These are phyloP conservation scores for Notodromas monacha DNA, from an alignment of 2,888 invertebrate species.

Conservation along the genomic window DNA sequence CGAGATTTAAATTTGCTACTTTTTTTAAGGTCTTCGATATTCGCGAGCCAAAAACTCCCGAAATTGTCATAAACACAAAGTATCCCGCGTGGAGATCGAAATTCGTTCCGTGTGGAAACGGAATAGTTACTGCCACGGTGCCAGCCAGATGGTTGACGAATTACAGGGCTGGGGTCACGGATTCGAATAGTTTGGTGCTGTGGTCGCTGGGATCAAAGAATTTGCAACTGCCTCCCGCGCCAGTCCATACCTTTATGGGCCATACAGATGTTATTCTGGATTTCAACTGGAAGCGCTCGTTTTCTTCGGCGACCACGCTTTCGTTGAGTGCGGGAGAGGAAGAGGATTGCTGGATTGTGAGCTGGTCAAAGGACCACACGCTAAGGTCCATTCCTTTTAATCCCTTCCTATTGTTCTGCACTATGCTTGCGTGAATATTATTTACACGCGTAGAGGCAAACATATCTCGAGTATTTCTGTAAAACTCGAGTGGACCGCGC, in stretches of 20 bases:
- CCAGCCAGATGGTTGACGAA: slow-evolving; percentile 18
- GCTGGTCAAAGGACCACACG: slow-evolving; percentile 81
- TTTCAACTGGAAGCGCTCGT: slow-evolving; percentile 52
- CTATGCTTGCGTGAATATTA: too few relatives aligned
- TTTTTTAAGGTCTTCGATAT: slow-evolving; percentile 13
- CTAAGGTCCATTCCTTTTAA: too few relatives aligned
- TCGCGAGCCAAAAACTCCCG: neutral
- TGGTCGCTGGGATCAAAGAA: slow-evolving; percentile 28
- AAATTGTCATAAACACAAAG: neutral
- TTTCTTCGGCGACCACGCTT: neutral
- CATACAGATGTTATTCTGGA: slow-evolving; percentile 25
- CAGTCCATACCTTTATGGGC: slow-evolving; percentile 17
- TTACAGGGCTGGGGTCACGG: slow-evolving; percentile 16
- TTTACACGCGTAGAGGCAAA: too few relatives aligned
- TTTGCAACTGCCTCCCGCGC: slow-evolving; percentile 14
- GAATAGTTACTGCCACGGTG: too few relatives aligned
- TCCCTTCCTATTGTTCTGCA: too few relatives aligned
- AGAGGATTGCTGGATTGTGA: slow-evolving; percentile 24
- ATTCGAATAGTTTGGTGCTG: slow-evolving; percentile 43
- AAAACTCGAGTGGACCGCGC: too few relatives aligned
- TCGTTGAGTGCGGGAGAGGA: too few relatives aligned
- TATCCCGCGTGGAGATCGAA: neutral
- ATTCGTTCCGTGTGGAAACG: too few relatives aligned
- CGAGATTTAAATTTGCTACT: too few relatives aligned
- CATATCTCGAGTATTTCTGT: too few relatives aligned